Evolutionary conservation across 2,888 invertebrate genomes (phyloP), one percentile per base, ranked within the genome.

Genomic region (Scaptodrosophila latifasciaeformis): DNA sequence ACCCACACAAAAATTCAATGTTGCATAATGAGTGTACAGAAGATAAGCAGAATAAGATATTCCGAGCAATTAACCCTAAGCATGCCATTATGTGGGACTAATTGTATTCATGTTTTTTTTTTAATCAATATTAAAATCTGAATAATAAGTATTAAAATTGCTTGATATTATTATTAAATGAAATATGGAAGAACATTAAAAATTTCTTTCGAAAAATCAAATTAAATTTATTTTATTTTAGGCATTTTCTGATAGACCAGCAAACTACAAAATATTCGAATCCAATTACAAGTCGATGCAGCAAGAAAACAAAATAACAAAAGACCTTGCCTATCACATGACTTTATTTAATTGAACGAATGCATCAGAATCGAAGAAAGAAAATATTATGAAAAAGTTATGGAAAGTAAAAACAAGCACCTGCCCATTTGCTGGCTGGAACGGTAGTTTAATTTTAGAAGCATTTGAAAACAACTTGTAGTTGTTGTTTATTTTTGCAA

Each of bases 231-330:
- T 31, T 30, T 31, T 24, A 49, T 45, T 61, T 27, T 35, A 42
- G 48, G 45, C 43, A 50, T 15, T 34, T 42, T 30, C 21, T n/a
- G n/a, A n/a, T n/a, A n/a, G n/a, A 43, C 13, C 13, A 2, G 2
- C 13, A 19, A 54, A 53, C 47, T 45, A 45, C 54, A 47, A 39
- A 34, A 48, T n/a, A n/a, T n/a, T n/a, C n/a, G n/a, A 54, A 70
- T 49, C 47, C 66, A 62, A 77, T 72, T 58, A 77, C 71, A 58
- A 69, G 59, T 79, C 71, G 61, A 66, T 72, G 60, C 56, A 46
- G 57, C 37, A 42, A 48, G 45, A 59, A 59, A 52, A 63, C 49
- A 54, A 54, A 55, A 51, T 24, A 58, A 35, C 37, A 15, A 18
- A 17, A 9, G 61, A 53, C 67, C 61, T 59, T 72, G 63, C 40